These are phyloP conservation scores for Drosophila prolongata DNA, from an alignment of 2,888 invertebrate genomes.

Conservation along the genomic window DNA sequence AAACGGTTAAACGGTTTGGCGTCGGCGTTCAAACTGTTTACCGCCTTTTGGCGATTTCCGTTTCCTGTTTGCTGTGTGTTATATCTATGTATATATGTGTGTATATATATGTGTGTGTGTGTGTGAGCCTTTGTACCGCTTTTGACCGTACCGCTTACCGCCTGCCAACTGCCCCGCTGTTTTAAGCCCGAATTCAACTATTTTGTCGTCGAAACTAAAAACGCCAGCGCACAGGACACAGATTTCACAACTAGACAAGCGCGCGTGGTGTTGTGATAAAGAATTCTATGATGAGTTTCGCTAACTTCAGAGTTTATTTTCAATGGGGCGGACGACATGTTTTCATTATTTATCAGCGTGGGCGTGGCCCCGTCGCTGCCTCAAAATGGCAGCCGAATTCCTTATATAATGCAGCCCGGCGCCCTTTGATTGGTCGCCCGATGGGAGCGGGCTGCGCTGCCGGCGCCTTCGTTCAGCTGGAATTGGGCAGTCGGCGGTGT, in stretches of 20 bases:
- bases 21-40: slow-evolving; percentile 34
- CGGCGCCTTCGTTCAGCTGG: slow-evolving; percentile 71
- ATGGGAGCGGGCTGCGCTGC: slow-evolving; percentile 25
- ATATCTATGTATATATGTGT: background rate
- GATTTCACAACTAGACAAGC: slow-evolving; percentile 84
- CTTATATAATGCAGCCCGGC: slow-evolving; percentile 53
- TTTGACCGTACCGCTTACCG: slow-evolving; percentile 4
- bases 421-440: slow-evolving; percentile 55
- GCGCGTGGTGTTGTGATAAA: slow-evolving; percentile 84
- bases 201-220: slow-evolving; percentile 4
- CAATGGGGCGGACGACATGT: slow-evolving; percentile 82
- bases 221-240: slow-evolving; percentile 75
- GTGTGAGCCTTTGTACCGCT: background rate
- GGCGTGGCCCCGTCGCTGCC: slow-evolving; percentile 66
- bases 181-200: slow-evolving; percentile 8
- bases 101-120: too few species aligned
- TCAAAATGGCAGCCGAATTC: slow-evolving; percentile 67
- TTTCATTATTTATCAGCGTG: slow-evolving; percentile 81
- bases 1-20: slow-evolving; percentile 27
- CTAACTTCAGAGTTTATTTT: slow-evolving; percentile 82
- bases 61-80: slow-evolving; percentile 3
- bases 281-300: slow-evolving; percentile 84
- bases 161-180: background rate
- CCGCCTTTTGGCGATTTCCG: slow-evolving; percentile 4
- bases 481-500: slow-evolving; percentile 59